These are phyloP conservation scores for Physella acuta DNA, from an alignment of 1,140 invertebrate species.

Conservation along the genomic window DNA sequence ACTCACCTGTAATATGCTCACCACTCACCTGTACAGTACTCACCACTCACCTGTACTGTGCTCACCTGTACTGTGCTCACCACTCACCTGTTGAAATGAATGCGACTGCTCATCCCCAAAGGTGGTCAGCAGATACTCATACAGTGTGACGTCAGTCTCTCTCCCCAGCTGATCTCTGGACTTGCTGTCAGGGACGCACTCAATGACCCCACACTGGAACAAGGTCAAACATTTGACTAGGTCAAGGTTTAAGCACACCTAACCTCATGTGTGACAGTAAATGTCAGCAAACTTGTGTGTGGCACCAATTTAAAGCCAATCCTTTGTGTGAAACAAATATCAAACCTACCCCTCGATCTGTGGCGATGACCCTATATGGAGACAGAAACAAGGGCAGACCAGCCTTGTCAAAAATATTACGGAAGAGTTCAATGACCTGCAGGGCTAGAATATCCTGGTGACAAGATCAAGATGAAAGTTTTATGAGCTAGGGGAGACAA, in stretches of 20 bases:
- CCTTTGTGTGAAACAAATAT: too few species aligned
- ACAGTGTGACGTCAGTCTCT: constrained; percentile 93
- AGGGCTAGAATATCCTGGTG: constrained; percentile 94
- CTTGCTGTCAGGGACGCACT: constrained; percentile 98
- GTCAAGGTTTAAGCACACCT: too few species aligned
- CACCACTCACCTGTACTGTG: too few species aligned
- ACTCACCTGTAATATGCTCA: too few species aligned
- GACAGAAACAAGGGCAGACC: constrained; percentile 93
- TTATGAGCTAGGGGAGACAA: too few species aligned
- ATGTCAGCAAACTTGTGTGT: too few species aligned
- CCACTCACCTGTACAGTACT: too few species aligned
- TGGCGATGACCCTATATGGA: constrained; percentile 99
- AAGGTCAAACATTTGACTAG: neutral
- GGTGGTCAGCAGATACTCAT: constrained; percentile 94
- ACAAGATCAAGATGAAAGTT: neutral
- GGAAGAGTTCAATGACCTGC: constrained; percentile 96
- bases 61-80: too few species aligned
- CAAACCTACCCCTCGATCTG: constrained; percentile 85
- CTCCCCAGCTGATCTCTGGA: constrained; percentile 96
- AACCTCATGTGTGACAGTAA: too few species aligned
- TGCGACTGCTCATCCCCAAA: constrained; percentile 91
- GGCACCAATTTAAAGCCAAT: too few species aligned
- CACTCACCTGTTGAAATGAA: constrained; percentile 77
- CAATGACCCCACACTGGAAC: constrained; percentile 94
- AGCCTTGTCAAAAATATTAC: constrained; percentile 95